Conservation (phyloP, 2,797 vertebrate species). For the Hippocampus kuda region DNA sequence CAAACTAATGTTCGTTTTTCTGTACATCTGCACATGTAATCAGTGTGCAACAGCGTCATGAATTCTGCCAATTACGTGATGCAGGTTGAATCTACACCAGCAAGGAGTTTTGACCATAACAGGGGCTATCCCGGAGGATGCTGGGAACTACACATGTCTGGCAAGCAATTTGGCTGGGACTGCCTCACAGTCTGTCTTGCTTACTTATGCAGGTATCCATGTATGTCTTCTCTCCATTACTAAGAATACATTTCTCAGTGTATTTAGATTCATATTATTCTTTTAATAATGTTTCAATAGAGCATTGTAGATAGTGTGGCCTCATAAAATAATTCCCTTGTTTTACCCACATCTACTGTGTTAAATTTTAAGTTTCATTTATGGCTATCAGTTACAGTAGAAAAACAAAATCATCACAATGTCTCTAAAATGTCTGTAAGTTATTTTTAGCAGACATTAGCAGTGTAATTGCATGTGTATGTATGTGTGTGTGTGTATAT, state of each 20-base stretch:
- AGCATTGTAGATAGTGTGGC: not conserved
- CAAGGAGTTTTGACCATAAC: slow-evolving; percentile 71
- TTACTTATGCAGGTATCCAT: slow-evolving; percentile 73
- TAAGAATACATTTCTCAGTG: not conserved
- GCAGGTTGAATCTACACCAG: slow-evolving; percentile 68
- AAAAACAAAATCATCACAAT: too few species aligned
- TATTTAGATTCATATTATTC: not conserved
- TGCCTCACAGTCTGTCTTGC: slow-evolving; percentile 59
- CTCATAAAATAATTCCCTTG: not conserved
- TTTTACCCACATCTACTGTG: not conserved
- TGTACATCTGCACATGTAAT: slow-evolving; percentile 42
- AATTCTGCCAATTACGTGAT: slow-evolving; percentile 26
- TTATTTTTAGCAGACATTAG: not conserved
- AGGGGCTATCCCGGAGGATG: slow-evolving; percentile 73
- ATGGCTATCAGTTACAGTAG: not conserved
- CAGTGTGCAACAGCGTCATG: slow-evolving; percentile 15
- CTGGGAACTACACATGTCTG: slow-evolving; percentile 83
- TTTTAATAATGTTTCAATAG: not conserved
- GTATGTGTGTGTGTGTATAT: too few species aligned
- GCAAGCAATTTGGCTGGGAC: slow-evolving; percentile 73
- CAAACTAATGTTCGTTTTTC: slow-evolving; percentile 20
- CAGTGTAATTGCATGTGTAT: not conserved
- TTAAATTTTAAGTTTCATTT: not conserved
- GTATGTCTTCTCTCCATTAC: slow-evolving; percentile 4
- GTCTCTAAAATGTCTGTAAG: too few species aligned